phyloP scores from a whole-genome alignment of 2,888 invertebrate genomes.

The Tiphia femorata region DNA sequence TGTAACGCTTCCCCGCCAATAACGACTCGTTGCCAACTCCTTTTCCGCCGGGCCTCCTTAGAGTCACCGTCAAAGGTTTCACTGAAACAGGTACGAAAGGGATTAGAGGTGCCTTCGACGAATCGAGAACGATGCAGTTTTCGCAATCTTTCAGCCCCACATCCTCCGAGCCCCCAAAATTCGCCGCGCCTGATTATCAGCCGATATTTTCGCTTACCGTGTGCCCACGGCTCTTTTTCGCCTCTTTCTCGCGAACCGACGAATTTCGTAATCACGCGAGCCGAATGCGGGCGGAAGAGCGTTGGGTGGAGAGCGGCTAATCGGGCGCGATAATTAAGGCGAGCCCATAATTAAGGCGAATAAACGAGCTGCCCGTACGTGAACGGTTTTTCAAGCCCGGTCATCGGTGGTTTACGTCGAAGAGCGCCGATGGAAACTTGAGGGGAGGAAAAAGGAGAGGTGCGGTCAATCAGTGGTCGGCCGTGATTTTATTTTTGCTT shows the following conservation, averaged over 20 bases:
- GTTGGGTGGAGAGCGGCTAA: conserved; percentile 31
- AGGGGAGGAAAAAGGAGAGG: not conserved
- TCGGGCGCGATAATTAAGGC: conserved; percentile 42
- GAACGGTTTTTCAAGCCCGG: too few relatives aligned
- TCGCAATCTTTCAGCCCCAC: not conserved
- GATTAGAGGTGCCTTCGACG: not conserved
- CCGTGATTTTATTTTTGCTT: conserved; percentile 1
- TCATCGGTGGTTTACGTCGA: conserved; percentile 13
- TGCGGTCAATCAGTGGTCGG: not conserved
- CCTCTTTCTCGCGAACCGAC: conserved; percentile 13
- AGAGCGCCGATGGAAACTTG: conserved; percentile 21
- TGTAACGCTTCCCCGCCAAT: conserved; percentile 86
- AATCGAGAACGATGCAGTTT: not conserved
- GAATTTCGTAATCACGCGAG: conserved; percentile 28
- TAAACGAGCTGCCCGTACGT: conserved; percentile 40
- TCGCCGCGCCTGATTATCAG: not conserved
- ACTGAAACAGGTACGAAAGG: conserved; percentile 74
- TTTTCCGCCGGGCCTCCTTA: conserved; percentile 73
- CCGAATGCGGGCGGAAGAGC: too few relatives aligned
- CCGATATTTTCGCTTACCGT: not conserved
- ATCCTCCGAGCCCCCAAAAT: too few relatives aligned
- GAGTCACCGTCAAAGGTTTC: conserved; percentile 84
- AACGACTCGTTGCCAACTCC: conserved; percentile 71
- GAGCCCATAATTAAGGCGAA: conserved; percentile 44
- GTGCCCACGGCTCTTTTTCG: not conserved